Percentiles rank a stretch among this genome's conserved stretches.
phyloP scores from a whole-genome alignment of 1,140 invertebrate genomes.

The Parasteatoda tepidariorum region DNA sequence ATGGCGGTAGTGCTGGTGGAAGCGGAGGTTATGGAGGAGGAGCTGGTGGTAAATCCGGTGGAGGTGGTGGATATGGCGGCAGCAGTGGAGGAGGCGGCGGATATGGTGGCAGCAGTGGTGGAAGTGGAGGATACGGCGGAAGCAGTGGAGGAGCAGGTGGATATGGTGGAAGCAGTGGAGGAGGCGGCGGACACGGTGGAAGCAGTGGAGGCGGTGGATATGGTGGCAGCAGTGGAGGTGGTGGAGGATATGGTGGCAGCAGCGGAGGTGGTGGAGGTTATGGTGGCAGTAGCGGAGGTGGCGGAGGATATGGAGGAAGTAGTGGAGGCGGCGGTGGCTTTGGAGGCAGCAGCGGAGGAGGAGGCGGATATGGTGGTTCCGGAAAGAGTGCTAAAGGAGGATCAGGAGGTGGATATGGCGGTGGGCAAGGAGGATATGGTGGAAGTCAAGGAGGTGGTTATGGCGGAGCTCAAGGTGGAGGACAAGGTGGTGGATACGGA shows the following conservation, averaged over 20 bases:
- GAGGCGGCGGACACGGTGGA: background rate
- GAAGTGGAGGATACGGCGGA: background rate
- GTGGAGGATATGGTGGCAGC: background rate
- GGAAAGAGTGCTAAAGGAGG: background rate
- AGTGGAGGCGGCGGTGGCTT: background rate
- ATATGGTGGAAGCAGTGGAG: background rate
- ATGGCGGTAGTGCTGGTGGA: background rate
- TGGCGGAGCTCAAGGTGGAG: background rate
- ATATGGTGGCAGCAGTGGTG: background rate
- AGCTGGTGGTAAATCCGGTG: constrained; percentile 2
- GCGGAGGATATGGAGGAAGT: background rate
- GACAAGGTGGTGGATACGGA: constrained; percentile 21
- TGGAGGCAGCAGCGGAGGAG: background rate
- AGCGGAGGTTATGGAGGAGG: constrained; percentile 5
- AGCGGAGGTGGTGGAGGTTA: background rate
- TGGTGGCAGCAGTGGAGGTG: background rate
- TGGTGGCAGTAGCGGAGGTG: background rate
- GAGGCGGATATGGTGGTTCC: background rate
- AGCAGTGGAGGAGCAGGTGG: background rate
- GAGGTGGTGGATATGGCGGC: background rate
- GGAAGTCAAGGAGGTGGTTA: background rate
- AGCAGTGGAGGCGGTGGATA: background rate
- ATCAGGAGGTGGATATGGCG: background rate
- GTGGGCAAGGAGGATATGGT: constrained; percentile 1
- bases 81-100: background rate